A percentile compares a stretch with the other conserved stretches of the same genome.
These are phyloP conservation scores for Tridacna gigas DNA, from an alignment of 2,888 invertebrate genomes.

Conservation along the genomic window DNA sequence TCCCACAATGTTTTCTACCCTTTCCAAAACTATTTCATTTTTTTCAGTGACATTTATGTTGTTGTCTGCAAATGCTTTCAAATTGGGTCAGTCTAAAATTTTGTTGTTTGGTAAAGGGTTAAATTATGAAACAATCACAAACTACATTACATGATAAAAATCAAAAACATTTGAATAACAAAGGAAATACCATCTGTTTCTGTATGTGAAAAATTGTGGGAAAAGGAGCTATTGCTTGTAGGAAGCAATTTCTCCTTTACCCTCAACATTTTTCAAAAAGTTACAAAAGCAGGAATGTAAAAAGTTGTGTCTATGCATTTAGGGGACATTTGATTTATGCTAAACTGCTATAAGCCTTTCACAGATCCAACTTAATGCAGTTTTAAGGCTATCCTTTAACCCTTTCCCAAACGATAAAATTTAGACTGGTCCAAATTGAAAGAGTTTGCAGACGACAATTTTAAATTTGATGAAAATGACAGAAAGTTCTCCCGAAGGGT, in stretches of 20 bases:
- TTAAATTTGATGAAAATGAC: neutral
- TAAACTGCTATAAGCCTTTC: neutral
- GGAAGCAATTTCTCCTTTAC: neutral
- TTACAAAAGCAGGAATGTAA: too few relatives aligned
- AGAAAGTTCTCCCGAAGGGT: neutral
- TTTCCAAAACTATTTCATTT: too few relatives aligned
- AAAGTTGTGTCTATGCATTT: neutral
- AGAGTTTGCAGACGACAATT: neutral
- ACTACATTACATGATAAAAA: too few relatives aligned
- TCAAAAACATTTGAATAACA: too few relatives aligned
- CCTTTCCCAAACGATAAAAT: neutral
- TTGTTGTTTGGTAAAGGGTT: too few relatives aligned
- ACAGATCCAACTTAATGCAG: neutral
- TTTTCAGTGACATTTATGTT: too few relatives aligned
- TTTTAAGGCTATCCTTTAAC: neutral
- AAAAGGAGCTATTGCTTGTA: neutral
- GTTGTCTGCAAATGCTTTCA: too few relatives aligned
- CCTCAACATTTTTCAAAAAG: neutral
- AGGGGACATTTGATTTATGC: neutral
- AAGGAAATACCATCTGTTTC: too few relatives aligned
- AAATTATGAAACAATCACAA: too few relatives aligned
- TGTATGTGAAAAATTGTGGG: too few relatives aligned
- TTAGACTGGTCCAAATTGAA: neutral
- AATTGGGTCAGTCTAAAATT: too few relatives aligned
- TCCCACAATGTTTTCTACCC: too few relatives aligned